A percentile compares a stretch with the other conserved stretches of the same genome.
These are phyloP conservation scores for Plemyria rubiginata DNA, from an alignment of 2,888 invertebrate genomes.

Conservation along the genomic window DNA sequence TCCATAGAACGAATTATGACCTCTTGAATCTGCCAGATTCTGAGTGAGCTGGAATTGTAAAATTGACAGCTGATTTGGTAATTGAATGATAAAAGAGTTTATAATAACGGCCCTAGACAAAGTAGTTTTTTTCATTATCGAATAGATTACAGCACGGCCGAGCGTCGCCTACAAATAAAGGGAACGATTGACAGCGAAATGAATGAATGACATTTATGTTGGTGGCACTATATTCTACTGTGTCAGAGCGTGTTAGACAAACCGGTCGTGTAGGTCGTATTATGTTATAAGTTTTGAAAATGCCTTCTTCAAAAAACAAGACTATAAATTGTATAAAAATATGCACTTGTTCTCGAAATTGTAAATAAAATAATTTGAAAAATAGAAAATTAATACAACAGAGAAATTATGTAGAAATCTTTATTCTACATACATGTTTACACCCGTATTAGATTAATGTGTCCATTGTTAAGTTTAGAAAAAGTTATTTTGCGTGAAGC, in stretches of 20 bases:
- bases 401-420: constrained; percentile 12
- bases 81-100: too few relatives aligned
- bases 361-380: constrained; percentile 20
- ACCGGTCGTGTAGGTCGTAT: not conserved
- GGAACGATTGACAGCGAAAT: too few relatives aligned
- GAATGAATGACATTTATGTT: too few relatives aligned
- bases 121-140: too few relatives aligned
- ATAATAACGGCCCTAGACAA: too few relatives aligned
- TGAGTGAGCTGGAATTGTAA: too few relatives aligned
- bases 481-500: not conserved
- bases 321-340: constrained; percentile 33
- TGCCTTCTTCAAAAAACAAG: constrained; percentile 18
- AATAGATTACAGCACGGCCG: too few relatives aligned
- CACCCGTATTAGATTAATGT: not conserved
- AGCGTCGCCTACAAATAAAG: too few relatives aligned
- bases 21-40: too few relatives aligned
- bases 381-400: constrained; percentile 14
- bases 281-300: not conserved
- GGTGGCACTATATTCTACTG: not conserved
- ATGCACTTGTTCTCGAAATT: constrained; percentile 33
- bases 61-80: too few relatives aligned
- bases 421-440: not conserved
- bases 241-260: not conserved
- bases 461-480: constrained; percentile 13
- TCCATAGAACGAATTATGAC: not conserved